Evolutionary conservation across 2,113 vertebrate species (phyloP).

Genomic region (Caretta caretta): DNA sequence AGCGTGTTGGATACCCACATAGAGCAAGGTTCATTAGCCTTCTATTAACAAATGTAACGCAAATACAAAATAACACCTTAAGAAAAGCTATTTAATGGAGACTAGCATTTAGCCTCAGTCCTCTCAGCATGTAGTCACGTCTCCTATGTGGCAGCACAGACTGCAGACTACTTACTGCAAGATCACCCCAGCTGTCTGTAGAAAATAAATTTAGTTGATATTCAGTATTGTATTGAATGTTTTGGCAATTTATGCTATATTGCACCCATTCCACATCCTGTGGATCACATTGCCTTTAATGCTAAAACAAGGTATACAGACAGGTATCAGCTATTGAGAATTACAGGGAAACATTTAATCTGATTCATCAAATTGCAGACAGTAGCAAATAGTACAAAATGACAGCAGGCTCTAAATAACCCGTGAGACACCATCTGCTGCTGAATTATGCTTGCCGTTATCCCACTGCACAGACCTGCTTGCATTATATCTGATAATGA

Average conservation of each 20-base stretch:
- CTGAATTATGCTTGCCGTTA: background rate
- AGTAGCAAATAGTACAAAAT: background rate
- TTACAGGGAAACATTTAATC: background rate
- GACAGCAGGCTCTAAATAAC: background rate
- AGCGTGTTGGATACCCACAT: background rate
- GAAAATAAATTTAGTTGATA: background rate
- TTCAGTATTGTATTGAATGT: accelerated
- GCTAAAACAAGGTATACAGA: background rate
- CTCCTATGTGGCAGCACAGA: background rate
- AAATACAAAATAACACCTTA: background rate
- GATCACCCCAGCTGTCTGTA: accelerated
- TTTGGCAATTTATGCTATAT: accelerated
- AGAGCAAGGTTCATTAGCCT: background rate
- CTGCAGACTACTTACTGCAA: background rate
- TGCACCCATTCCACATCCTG: background rate
- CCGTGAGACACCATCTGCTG: background rate
- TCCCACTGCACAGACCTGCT: background rate
- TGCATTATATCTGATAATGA: background rate
- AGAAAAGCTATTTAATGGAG: background rate
- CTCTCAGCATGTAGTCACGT: accelerated
- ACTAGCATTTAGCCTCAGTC: background rate
- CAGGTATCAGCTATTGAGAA: background rate
- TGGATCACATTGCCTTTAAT: background rate
- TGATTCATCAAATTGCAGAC: background rate
- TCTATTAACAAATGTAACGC: background rate